Base-by-base conservation (phyloP, 2,797 vertebrate species). In the Myotis vivesi region DNA sequence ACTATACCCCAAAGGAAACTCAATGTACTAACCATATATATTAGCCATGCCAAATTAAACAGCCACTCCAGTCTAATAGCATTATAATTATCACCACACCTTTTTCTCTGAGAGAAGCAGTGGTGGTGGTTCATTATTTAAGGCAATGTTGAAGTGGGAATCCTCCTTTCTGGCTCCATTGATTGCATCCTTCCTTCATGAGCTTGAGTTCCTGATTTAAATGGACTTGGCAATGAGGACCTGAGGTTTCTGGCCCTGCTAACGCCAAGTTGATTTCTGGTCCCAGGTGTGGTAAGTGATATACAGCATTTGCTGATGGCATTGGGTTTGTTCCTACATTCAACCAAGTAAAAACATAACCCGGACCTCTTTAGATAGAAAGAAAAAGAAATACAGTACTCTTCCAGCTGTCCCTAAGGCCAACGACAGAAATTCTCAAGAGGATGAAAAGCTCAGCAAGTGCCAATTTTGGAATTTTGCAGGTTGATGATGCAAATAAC, bases 341-440 rank as follows among this genome's bases (percentile, higher is more conserved):
- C 33, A 83, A 28, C 59, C 66, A 66, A 76, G 36, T 64, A 16
- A 49, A 92, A 94, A 76, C 38, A 46, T 41, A 83, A 92, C 79
- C 87, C 75, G 55, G 33, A 94, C 76, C 84, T 89, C 66, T 89
- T 88, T 57, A 77, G 62, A 72, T 6, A 93, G 91, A 82, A 41
- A 93, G n/a, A 87, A 16, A 75, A 83, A 91, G 38, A 81, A 81
- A 84, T 73, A 82, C 0, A 59, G 68, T 33, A 15, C 30, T 81
- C 33, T 16, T 33, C 57, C 71, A n/a, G 41, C 75, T 80, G 30
- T 81, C 57, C 59, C 41, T 30, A 83, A 81, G 28, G 79, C 66
- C 53, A 77, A 44, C 0, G 28, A 33, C 84, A 94, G 44, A 81
- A 73, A 81, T 64, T 87, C 68, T 91, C 82, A 72, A 72, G 5